Evolutionary conservation across 2,888 invertebrate genomes (phyloP), one percentile per base, ranked within the genome.

Genomic region (Odontothrips loti): DNA sequence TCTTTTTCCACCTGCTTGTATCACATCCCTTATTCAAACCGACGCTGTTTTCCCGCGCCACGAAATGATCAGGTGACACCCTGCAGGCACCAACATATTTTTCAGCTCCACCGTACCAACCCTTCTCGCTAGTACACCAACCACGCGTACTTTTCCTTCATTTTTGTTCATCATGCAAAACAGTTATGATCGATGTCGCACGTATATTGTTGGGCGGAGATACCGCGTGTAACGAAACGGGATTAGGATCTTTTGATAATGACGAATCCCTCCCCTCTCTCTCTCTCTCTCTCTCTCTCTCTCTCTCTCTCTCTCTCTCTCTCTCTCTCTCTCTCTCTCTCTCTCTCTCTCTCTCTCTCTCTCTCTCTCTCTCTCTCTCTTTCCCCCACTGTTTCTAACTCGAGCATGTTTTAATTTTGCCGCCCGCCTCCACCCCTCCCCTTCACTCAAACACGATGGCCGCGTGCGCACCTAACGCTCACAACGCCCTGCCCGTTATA

Each of bases 261-360:
- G 10, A 27, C 23, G 68, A 27, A 4, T 23, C 68, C 12, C 68
- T 27, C 68, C 23, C 27, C 27, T 27, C 27, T 75, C 68, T 27
- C 68, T 75, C 68, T 23, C 68, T 68, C 68, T 23, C 68, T 68
- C 68, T 68, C 68, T 68, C 27, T 68, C n/a, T 68, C 68, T 68
- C 23, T 68, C 68, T n/a, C 68, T 68, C 68, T 68, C 68, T 68
- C 68, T 68, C 27, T 23, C 68, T 23, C 68, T 68, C 68, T 23
- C 68, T 23, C 27, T 68, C 23, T 23, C 68, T 68, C 27, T 68
- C 68, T 63, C n/a, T 63, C 63, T 20, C 23, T 12, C 63, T 12
- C 63, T 12, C 63, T 12, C 63, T 1, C 63, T 12, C 63, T 12
- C 63, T 3, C 23, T 1, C 63, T 8, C 51, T 8, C 51, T 8